Percentiles rank a stretch among this genome's conserved stretches.
Conservation (phyloP, 1,140 invertebrate genomes). For the Parasteatoda tepidariorum region DNA sequence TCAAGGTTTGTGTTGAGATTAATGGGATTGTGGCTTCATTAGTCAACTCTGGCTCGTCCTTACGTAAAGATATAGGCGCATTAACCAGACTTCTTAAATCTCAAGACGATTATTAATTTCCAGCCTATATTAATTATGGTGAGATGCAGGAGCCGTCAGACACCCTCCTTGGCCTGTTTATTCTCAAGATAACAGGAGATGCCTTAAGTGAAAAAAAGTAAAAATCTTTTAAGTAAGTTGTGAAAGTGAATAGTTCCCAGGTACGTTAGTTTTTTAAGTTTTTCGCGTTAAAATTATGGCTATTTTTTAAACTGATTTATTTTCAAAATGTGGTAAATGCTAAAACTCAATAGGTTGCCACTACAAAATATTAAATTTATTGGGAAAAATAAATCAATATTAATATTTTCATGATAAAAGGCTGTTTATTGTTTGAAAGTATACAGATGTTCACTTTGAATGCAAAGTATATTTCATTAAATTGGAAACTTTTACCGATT, state of each 20-base stretch:
- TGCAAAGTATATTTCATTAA: too few species aligned
- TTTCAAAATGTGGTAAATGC: too few species aligned
- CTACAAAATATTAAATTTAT: too few species aligned
- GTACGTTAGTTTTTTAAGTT: background rate
- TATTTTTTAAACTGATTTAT: too few species aligned
- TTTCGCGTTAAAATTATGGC: too few species aligned
- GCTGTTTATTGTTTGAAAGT: too few species aligned
- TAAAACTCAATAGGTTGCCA: too few species aligned
- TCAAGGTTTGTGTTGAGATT: constrained; percentile 36
- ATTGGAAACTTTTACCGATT: too few species aligned
- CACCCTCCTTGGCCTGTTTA: background rate
- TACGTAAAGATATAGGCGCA: constrained; percentile 59
- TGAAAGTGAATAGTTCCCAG: background rate
- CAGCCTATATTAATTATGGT: constrained; percentile 49
- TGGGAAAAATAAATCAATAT: too few species aligned
- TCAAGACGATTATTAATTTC: constrained; percentile 58
- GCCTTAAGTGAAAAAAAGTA: background rate
- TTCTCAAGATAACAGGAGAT: background rate
- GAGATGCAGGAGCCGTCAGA: background rate
- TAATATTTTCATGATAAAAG: too few species aligned
- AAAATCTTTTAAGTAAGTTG: background rate
- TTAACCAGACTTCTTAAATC: constrained; percentile 52
- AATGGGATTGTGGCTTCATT: constrained; percentile 55
- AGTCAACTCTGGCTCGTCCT: constrained; percentile 44
- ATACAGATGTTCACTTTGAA: too few species aligned